phyloP scores from a whole-genome alignment of 2,797 vertebrate genomes.

The Arremon aurantiirostris region DNA sequence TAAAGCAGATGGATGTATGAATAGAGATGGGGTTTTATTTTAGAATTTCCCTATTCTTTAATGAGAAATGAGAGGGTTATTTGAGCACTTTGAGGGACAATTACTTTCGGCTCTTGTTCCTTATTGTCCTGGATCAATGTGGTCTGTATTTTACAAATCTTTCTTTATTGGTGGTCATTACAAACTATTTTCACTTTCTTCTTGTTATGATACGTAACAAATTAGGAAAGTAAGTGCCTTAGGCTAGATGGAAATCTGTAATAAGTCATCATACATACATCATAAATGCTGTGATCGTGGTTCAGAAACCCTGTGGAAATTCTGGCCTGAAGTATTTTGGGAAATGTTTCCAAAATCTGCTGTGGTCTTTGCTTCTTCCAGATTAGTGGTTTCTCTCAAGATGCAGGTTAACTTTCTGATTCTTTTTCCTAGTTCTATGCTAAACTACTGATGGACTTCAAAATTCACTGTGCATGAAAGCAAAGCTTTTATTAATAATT shows the following conservation, averaged over 20 bases:
- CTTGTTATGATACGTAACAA: conserved; percentile 4
- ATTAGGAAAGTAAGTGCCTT: conserved; percentile 11
- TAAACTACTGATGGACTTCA: not conserved
- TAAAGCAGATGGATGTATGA: not conserved
- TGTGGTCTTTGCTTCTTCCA: conserved; percentile 28
- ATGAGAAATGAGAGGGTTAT: not conserved
- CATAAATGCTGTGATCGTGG: not conserved
- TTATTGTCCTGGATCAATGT: not conserved
- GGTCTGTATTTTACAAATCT: not conserved
- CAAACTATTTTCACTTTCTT: conserved; percentile 33
- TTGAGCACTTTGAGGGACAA: not conserved
- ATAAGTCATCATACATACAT: not conserved
- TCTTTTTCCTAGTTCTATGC: not conserved
- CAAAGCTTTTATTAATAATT: not conserved
- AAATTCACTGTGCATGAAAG: not conserved
- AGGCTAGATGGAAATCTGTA: conserved; percentile 17
- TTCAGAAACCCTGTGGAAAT: conserved; percentile 30
- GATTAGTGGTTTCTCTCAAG: not conserved
- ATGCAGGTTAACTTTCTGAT: not conserved
- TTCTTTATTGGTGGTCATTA: not conserved
- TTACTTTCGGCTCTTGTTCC: not conserved
- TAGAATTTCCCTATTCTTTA: not conserved
- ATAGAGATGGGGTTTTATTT: not conserved
- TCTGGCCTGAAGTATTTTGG: not conserved
- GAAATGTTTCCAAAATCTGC: conserved; percentile 3